Percentiles rank a stretch among this genome's conserved stretches.
Conservation (phyloP, 2,888 invertebrate species). For the Temnothorax rugatulus region DNA sequence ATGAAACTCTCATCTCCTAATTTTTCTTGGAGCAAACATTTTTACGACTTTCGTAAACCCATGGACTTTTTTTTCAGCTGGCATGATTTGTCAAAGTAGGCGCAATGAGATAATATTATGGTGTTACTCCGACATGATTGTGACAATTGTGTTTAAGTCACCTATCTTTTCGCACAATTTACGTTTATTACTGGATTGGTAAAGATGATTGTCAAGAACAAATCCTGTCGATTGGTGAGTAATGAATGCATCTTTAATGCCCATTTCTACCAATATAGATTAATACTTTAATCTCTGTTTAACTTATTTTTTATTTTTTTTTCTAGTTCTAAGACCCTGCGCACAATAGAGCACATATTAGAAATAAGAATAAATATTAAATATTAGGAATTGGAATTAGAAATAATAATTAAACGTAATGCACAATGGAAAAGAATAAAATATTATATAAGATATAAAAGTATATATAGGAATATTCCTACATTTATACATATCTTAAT, state of each 20-base stretch:
- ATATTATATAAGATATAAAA: too few relatives aligned
- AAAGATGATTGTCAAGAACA: slow-evolving; percentile 84
- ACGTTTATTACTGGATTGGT: not conserved
- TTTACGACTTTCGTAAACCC: not conserved
- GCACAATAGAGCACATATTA: too few relatives aligned
- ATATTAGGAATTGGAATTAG: too few relatives aligned
- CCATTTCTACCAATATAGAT: too few relatives aligned
- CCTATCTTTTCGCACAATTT: not conserved
- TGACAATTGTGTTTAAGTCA: slow-evolving; percentile 1
- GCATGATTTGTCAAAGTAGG: not conserved
- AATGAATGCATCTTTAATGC: slow-evolving; percentile 6
- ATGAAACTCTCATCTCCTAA: not conserved
- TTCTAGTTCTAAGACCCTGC: too few relatives aligned
- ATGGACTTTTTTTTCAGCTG: not conserved
- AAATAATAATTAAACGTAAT: too few relatives aligned
- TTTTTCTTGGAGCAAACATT: not conserved
- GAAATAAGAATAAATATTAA: too few relatives aligned
- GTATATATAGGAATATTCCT: too few relatives aligned
- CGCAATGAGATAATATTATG: not conserved
- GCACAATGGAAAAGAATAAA: too few relatives aligned
- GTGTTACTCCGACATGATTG: not conserved
- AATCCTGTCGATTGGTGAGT: slow-evolving; percentile 83
- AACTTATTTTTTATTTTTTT: too few relatives aligned
- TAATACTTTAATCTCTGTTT: not conserved
- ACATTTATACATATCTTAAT: too few relatives aligned